Evolutionary conservation across 2,888 invertebrate species (phyloP), one percentile per base, ranked within the genome.

Genomic region (Dastarcus helophoroides): DNA sequence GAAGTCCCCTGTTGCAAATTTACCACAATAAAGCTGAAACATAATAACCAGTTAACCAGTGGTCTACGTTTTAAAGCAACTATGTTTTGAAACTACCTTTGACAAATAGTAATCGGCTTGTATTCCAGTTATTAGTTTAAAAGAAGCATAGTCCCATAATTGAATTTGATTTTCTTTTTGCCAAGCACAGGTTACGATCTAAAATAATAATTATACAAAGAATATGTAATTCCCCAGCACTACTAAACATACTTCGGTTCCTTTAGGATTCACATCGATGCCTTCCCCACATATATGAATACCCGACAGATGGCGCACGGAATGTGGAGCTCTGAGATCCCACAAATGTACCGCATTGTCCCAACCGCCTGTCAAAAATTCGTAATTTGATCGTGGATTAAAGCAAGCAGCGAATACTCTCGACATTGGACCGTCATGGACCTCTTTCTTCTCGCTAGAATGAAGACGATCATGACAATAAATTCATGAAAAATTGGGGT

Each of bases 281-380:
- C 76, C 76, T 51, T 79, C 76, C 0, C 78, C 79, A 44, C 73
- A 73, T 33, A 79, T 68, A 40, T 74, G 74, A 12, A 74, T 64
- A 2, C 75, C 76, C 2, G 61, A 53, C 38, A 78, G 65, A 43
- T 69, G 60, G 21, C 70, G 61, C 1, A 71, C 62, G 1, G 76
- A 69, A 42, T 67, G 68, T 0, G 76, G 73, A 44, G 73, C 71
- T 33, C 79, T 61, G 26, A 71, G 65, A 50, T 79, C 79, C 76
- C 78, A 79, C 47, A 75, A 76, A 45, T 75, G 69, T 2, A 79
- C 65, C 0, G 66, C 64, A 46, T 74, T 63, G 43, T 79, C 77
- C 76, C 76, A 76, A 5, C 79, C 77, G 2, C 75, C 77, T 2
- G 76, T 74, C 39, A 78, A 61, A 35, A 79, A 52, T 55, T 79